Evolutionary conservation across 92 coral and sea anemone genomes (phyloP), one percentile per base, ranked within the genome.

Genomic region (Hydrozoanthus gracilis): DNA sequence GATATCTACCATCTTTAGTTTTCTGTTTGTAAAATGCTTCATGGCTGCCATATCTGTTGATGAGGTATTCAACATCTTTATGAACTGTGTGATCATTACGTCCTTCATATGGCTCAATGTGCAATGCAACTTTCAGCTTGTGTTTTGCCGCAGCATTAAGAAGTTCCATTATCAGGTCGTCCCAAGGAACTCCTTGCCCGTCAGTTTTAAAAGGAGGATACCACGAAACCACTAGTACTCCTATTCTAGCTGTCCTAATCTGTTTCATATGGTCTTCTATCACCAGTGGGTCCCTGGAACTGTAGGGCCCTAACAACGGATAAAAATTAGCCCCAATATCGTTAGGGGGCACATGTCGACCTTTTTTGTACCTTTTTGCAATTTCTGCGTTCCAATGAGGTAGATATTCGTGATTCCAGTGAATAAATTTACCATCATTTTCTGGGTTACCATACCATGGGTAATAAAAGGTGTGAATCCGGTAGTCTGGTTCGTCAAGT

Each of bases 361-460:
- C 98, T 71, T 82, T 73, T 18, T 82, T 79, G 73, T 90, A 93
- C n/a, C 76, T 70, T 60, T 90, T 78, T 16, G 96, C 97, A 61
- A 96, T 87, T 35, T 89, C 83, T 3, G 89, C 80, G 55, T 93
- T 83, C 99, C 99, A 96, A 88, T 96, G 99, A 2, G 95, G 94
- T n/a, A 96, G 87, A 62, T 87, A 91, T 77, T 89, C 61, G 52
- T 96, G 99, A 91, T 96, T 95, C 99, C 99, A 96, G 64, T 96
- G 99, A 13, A 96, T 44, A 68, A 88, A 96, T 71, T 88, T 90
- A 9, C 97, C 97, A 82, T 96, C 96, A 8, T 79, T 77, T 35
- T 84, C 55, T 5, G 97, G 98, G 65, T 96, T 95, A 44, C 99
- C 99, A 79, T 96, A 96, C 99, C 99, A 96, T 0, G 94, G 95